A percentile compares a stretch with the other conserved stretches of the same genome.
phyloP scores from a whole-genome alignment of 2,113 vertebrate species.

The Nothocercus julius region DNA sequence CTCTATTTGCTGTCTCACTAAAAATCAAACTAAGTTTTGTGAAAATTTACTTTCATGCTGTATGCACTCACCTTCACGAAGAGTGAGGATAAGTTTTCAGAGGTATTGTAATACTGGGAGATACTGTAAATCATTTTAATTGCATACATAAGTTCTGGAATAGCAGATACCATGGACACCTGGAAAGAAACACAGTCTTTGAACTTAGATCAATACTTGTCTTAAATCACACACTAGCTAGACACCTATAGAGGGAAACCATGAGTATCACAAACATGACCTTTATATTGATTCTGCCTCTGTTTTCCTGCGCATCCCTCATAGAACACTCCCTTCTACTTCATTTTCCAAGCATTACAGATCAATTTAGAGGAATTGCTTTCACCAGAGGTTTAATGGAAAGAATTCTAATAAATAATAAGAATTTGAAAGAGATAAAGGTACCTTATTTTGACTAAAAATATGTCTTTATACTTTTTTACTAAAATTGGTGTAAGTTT shows the following conservation, averaged over 20 bases:
- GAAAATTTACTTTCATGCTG: background rate
- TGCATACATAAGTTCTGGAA: conserved; percentile 90
- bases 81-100: conserved; percentile 91
- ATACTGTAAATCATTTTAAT: conserved; percentile 93
- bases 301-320: background rate
- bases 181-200: conserved; percentile 64
- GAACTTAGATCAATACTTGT: background rate
- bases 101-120: conserved; percentile 93
- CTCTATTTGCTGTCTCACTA: background rate
- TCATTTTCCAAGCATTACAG: background rate
- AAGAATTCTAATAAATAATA: background rate
- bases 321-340: background rate
- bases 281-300: background rate
- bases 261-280: rapidly evolving
- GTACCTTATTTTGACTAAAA: background rate
- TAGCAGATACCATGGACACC: conserved; percentile 90
- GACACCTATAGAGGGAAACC: background rate
- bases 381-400: background rate
- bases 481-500: background rate
- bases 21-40: background rate
- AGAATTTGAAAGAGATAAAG: background rate
- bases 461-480: background rate
- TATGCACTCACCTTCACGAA: conserved; percentile 89
- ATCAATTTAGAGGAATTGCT: background rate
- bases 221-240: background rate